Conservation (phyloP, 1,140 invertebrate species). For the Aphidius ervi region DNA sequence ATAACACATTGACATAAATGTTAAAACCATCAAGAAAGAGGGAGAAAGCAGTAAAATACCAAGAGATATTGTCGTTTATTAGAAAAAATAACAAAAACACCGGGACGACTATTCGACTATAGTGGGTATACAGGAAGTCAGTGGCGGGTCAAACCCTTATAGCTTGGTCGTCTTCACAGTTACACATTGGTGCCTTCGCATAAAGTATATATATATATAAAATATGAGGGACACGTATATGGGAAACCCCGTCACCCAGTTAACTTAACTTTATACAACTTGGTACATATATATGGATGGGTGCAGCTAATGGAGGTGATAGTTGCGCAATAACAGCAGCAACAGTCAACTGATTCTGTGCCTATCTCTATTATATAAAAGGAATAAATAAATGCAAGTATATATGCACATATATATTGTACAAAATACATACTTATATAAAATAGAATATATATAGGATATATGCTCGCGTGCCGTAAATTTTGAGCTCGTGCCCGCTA, state of each 20-base stretch:
- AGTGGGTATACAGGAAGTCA: too few species aligned
- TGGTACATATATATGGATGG: constrained; percentile 23
- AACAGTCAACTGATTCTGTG: not conserved
- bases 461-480: constrained; percentile 51
- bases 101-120: too few species aligned
- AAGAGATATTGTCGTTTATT: too few species aligned
- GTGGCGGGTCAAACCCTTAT: too few species aligned
- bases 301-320: constrained; percentile 36
- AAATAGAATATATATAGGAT: constrained; percentile 10
- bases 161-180: too few species aligned
- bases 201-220: not conserved
- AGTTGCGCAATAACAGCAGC: constrained; percentile 30
- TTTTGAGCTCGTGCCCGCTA: constrained; percentile 48
- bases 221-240: not conserved
- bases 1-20: too few species aligned
- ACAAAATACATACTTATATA: not conserved
- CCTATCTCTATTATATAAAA: not conserved
- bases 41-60: too few species aligned
- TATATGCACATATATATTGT: too few species aligned
- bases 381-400: too few species aligned
- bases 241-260: too few species aligned
- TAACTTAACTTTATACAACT: not conserved
- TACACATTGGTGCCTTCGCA: constrained; percentile 3
- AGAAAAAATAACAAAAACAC: too few species aligned
- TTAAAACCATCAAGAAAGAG: too few species aligned